These are phyloP conservation scores for Frieseomelitta varia DNA, from an alignment of 1,140 invertebrate genomes.

Conservation along the genomic window DNA sequence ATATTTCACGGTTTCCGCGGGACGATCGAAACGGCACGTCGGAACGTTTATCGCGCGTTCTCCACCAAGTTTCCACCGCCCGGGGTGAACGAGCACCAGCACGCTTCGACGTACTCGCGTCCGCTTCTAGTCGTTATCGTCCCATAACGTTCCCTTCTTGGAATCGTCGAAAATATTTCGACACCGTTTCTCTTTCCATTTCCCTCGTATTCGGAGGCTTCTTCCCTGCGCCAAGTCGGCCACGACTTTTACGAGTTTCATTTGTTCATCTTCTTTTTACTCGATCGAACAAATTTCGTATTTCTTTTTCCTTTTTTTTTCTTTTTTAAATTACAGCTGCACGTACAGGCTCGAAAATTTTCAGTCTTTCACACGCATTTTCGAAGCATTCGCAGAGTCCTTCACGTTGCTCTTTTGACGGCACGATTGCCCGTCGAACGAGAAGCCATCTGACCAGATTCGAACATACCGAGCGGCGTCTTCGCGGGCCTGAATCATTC, in stretches of 20 bases:
- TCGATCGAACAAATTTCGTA: too few species aligned
- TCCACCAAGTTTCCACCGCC: not conserved
- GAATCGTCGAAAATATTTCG: not conserved
- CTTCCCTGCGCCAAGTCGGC: not conserved
- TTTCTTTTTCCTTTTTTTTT: too few species aligned
- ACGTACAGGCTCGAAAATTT: too few species aligned
- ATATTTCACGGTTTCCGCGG: slow-evolving; percentile 65
- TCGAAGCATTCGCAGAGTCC: not conserved
- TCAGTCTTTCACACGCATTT: too few species aligned
- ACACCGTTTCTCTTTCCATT: not conserved
- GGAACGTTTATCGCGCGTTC: slow-evolving; percentile 59
- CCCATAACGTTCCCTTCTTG: not conserved
- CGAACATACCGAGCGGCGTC: not conserved
- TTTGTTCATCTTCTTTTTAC: too few species aligned
- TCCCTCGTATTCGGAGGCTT: not conserved
- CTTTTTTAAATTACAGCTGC: too few species aligned
- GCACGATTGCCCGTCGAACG: not conserved
- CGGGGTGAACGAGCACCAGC: not conserved
- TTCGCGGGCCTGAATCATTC: slow-evolving; percentile 49
- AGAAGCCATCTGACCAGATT: not conserved
- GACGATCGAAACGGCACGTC: slow-evolving; percentile 53
- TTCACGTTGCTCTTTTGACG: not conserved
- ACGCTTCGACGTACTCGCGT: slow-evolving; percentile 35
- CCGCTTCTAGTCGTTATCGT: slow-evolving; percentile 26
- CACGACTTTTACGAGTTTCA: not conserved